Evolutionary conservation across 2,888 invertebrate species (phyloP).

Genomic region (Zhuqinia jingwanae): DNA sequence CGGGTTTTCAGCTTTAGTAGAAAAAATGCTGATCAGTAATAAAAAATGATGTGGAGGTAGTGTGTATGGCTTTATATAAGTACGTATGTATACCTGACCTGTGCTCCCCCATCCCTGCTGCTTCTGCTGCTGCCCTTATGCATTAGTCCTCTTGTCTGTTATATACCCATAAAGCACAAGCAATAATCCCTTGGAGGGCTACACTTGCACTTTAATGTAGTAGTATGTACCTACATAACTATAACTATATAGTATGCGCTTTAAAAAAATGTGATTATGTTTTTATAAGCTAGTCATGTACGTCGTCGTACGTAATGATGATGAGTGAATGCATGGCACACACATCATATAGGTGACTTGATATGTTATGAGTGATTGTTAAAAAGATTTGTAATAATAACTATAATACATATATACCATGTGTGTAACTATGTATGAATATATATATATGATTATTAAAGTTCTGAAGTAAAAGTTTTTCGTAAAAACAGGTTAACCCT

Average conservation of each 20-base stretch:
- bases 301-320: conserved; percentile 48
- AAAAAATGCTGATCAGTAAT: conserved; percentile 71
- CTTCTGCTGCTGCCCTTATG: conserved; percentile 57
- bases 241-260: too few relatives aligned
- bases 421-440: background rate
- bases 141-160: conserved; percentile 43
- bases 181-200: conserved; percentile 70
- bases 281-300: conserved; percentile 47
- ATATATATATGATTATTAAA: conserved; percentile 44
- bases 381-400: conserved; percentile 51
- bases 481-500: conserved; percentile 75
- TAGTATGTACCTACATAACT: conserved; percentile 19
- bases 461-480: conserved; percentile 74
- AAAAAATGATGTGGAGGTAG: conserved; percentile 73
- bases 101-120: conserved; percentile 49
- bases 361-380: conserved; percentile 63
- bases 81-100: conserved; percentile 71
- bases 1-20: conserved; percentile 66
- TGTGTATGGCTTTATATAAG: conserved; percentile 68
- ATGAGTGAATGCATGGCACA: conserved; percentile 37
- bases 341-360: conserved; percentile 17
- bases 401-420: conserved; percentile 11
- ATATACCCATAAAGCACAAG: conserved; percentile 54
- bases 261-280: conserved; percentile 50
- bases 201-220: conserved; percentile 29